A percentile compares a stretch with the other conserved stretches of the same genome.
These are phyloP conservation scores for Apamea epomidion DNA, from an alignment of 2,888 invertebrate genomes.

Conservation along the genomic window DNA sequence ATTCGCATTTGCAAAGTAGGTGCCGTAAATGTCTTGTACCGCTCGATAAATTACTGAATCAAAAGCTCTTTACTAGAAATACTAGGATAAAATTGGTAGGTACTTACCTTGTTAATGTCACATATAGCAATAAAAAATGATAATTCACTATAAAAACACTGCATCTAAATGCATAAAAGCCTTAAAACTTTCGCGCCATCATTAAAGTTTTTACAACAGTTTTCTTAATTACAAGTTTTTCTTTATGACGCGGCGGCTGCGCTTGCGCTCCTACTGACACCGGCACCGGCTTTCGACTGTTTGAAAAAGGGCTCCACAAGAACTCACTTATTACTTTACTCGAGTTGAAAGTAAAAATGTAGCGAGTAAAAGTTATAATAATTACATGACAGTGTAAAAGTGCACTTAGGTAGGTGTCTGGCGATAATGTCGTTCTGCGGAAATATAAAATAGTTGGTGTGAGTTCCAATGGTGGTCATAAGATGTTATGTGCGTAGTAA, in stretches of 20 bases:
- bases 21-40: constrained; percentile 53
- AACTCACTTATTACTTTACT: constrained; percentile 68
- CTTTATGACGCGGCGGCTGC: constrained; percentile 60
- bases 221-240: constrained; percentile 64
- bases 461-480: constrained; percentile 2
- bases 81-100: constrained; percentile 4
- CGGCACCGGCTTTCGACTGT: constrained; percentile 78
- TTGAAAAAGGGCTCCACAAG: constrained; percentile 82
- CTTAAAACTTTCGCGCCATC: constrained; percentile 11
- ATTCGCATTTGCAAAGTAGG: constrained; percentile 58
- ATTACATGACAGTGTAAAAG: constrained; percentile 69
- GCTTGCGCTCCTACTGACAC: constrained; percentile 64
- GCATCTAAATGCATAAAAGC: not conserved
- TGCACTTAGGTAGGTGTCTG: constrained; percentile 47
- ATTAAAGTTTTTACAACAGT: constrained; percentile 15
- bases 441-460: constrained; percentile 13
- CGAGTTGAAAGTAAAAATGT: constrained; percentile 82
- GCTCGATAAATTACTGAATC: constrained; percentile 48
- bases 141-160: constrained; percentile 37
- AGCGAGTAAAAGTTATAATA: constrained; percentile 78
- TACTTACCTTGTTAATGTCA: constrained; percentile 43
- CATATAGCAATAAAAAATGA: not conserved
- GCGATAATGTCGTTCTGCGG: constrained; percentile 21
- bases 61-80: constrained; percentile 23
- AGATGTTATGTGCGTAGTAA: constrained; percentile 11